Percentiles rank a stretch among this genome's conserved stretches.
phyloP scores from a whole-genome alignment of 2,797 vertebrate genomes.

The Manis crassicaudata region DNA sequence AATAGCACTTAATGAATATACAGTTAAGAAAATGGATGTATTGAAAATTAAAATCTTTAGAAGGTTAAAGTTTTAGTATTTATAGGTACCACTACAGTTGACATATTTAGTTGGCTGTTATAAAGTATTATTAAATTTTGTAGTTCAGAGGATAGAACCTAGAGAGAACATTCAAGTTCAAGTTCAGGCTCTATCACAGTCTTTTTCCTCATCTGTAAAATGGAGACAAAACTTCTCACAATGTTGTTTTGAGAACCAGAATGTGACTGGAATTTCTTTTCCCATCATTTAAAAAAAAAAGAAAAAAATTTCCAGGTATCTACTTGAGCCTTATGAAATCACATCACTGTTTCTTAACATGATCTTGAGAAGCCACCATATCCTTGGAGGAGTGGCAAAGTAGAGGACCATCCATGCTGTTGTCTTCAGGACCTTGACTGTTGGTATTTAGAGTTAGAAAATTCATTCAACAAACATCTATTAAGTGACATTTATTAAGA shows the following conservation, averaged over 20 bases:
- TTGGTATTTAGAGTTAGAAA: neutral
- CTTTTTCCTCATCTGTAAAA: neutral
- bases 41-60: neutral
- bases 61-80: neutral
- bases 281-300: neutral
- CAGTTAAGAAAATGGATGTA: neutral
- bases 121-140: neutral
- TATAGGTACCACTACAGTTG: neutral
- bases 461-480: neutral
- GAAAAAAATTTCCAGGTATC: neutral
- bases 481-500: neutral
- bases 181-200: neutral
- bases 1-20: neutral
- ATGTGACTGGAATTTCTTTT: neutral
- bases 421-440: neutral
- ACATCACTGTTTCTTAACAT: neutral
- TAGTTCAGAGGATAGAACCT: neutral
- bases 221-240: neutral
- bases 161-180: neutral
- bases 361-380: neutral
- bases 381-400: neutral
- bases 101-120: neutral
- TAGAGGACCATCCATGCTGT: neutral
- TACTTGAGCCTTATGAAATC: neutral
- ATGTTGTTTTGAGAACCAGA: neutral